These are phyloP conservation scores for Aspidiotus destructor DNA, from an alignment of 2,888 invertebrate genomes.

Conservation along the genomic window DNA sequence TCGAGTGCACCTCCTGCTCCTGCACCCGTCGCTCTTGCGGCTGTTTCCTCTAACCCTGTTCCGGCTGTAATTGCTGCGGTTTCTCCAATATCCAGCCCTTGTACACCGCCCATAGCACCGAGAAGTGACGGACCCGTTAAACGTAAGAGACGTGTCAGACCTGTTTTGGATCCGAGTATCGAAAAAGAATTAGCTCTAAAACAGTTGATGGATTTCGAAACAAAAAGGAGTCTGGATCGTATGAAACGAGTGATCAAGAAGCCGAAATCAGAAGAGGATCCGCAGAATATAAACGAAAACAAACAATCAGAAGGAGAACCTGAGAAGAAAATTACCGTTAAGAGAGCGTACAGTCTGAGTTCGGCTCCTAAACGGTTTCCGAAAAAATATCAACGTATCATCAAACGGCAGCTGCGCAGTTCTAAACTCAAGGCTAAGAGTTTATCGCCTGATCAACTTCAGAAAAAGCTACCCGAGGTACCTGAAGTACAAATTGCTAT, in stretches of 20 bases:
- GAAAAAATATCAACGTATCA: conserved; percentile 31
- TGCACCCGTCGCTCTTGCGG: background rate
- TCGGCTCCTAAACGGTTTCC: conserved; percentile 30
- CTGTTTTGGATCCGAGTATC: conserved; percentile 43
- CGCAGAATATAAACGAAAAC: background rate
- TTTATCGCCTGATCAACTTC: conserved; percentile 6
- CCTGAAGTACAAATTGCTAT: conserved; percentile 37
- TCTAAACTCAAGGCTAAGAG: conserved; percentile 21
- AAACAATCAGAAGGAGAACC: background rate
- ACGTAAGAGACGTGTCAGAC: conserved; percentile 33
- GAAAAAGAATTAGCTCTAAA: conserved; percentile 50
- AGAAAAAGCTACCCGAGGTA: conserved; percentile 28
- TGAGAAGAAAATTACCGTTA: background rate
- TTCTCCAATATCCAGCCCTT: background rate
- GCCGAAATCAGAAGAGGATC: conserved; percentile 9
- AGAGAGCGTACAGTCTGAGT: background rate
- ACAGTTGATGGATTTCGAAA: conserved; percentile 48
- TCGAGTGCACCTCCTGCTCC: background rate
- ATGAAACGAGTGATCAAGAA: background rate
- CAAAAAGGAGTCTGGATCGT: conserved; percentile 24
- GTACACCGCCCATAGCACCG: background rate
- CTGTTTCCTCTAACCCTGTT: background rate
- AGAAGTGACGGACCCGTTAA: background rate
- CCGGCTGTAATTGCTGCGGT: background rate
- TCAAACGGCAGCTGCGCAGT: conserved; percentile 26